A percentile compares a stretch with the other conserved stretches of the same genome.
Evolutionary conservation across 2,888 invertebrate genomes (phyloP).

Genomic region (Tholera decimalis): DNA sequence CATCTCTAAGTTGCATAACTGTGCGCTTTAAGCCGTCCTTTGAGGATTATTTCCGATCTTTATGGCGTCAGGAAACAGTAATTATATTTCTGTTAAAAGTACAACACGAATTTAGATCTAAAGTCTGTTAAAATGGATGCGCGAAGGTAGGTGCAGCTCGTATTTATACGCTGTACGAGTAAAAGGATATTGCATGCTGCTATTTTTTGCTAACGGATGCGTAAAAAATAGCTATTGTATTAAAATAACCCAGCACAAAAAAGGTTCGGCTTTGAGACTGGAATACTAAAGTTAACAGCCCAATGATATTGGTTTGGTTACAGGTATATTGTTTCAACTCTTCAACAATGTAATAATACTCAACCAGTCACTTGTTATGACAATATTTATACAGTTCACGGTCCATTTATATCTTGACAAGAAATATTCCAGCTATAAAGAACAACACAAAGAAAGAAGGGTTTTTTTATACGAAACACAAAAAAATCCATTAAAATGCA

Average conservation of each 20-base stretch:
- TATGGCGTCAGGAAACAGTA: constrained; percentile 22
- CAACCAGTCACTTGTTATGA: constrained; percentile 32
- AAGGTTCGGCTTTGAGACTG: constrained; percentile 37
- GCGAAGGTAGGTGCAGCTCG: constrained; percentile 19
- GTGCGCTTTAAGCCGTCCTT: constrained; percentile 31
- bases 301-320: constrained; percentile 32
- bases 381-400: constrained; percentile 51
- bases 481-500: constrained; percentile 44
- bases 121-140: constrained; percentile 21
- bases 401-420: constrained; percentile 45
- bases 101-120: constrained; percentile 39
- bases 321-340: constrained; percentile 44
- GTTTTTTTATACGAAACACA: constrained; percentile 27
- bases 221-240: constrained; percentile 58
- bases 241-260: constrained; percentile 43
- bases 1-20: constrained; percentile 34
- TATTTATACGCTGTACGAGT: constrained; percentile 50
- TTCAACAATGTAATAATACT: constrained; percentile 41
- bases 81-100: constrained; percentile 32
- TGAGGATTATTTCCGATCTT: constrained; percentile 39
- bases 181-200: constrained; percentile 51
- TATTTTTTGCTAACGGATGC: constrained; percentile 46
- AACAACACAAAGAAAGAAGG: constrained; percentile 26
- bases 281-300: constrained; percentile 47
- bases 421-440: constrained; percentile 31